Evolutionary conservation across 1,140 invertebrate species (phyloP), one percentile per base, ranked within the genome.

Genomic region (Drosophila saltans): DNA sequence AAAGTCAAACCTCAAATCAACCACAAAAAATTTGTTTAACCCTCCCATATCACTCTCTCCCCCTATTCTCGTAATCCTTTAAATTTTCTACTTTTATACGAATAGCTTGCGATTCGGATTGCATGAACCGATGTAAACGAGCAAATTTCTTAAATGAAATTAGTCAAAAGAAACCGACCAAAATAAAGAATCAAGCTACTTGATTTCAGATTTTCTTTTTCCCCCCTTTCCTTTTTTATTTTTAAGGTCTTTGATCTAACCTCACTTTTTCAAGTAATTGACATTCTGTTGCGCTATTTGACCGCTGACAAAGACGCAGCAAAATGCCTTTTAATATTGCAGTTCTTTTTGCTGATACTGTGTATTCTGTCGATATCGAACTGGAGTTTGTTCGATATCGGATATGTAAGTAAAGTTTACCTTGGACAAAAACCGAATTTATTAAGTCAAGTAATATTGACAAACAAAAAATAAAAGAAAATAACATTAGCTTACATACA

Each of bases 231-330:
- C 2, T 9, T 11, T 10, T 41, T 41, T 11, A 3, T 10, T 3
- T 43, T 43, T 43, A n/a, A 43, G 11, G 11, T 30, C 73, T 78
- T 57, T 78, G 75, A 78, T 74, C 73, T 56, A 76, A 76, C 75
- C 74, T 66, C 74, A 76, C 73, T 56, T 66, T 36, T 71, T 77
- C 67, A 78, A 77, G 75, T 78, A 76, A 71, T 70, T 78, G 74
- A 78, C 73, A 78, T 77, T 78, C 73, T 78, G 75, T 77, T 78
- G 75, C 73, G 73, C 75, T 70, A 77, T 78, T 77, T 68, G 75
- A 65, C 43, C 62, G 26, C 40, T 21, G 59, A 43, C 65, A 63
- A 57, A 41, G 52, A 70, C 66, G 64, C 74, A 65, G 62, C 63
- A 57, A 64, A 78, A 55, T 66, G 63, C 36, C 9, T 56, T 52